Evolutionary conservation across 2,113 vertebrate genomes (phyloP).

Genomic region (Chlamydotis undulata): DNA sequence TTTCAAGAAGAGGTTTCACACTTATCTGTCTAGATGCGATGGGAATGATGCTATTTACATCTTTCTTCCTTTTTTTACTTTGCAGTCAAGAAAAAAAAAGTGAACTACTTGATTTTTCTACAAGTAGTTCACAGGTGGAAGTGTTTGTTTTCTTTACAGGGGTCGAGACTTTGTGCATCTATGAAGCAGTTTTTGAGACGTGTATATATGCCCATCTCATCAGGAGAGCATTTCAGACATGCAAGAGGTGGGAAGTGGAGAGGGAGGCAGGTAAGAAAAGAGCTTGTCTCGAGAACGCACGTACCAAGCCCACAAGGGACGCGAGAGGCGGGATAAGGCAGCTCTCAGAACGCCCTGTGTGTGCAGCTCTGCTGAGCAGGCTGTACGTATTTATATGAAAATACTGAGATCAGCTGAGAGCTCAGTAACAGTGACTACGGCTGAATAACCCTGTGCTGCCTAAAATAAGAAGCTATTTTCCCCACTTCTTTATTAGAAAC

Average conservation of each 20-base stretch:
- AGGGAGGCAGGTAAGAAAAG: background rate
- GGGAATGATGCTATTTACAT: background rate
- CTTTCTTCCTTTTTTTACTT: background rate
- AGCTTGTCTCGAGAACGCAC: background rate
- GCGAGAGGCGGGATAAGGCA: background rate
- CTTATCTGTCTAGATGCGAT: background rate
- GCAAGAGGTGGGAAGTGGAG: background rate
- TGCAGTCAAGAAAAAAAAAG: background rate
- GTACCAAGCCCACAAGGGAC: background rate
- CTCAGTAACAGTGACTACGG: background rate
- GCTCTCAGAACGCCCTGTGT: background rate
- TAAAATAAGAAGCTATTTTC: background rate
- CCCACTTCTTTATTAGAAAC: background rate
- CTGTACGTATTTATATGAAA: background rate
- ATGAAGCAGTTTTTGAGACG: background rate
- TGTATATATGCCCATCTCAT: background rate
- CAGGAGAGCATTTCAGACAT: background rate
- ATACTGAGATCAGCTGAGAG: background rate
- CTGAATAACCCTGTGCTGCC: background rate
- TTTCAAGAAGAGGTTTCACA: background rate
- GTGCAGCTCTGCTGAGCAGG: background rate
- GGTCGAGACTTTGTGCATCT: background rate
- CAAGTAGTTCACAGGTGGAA: background rate
- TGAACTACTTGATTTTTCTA: background rate
- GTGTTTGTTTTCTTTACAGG: background rate